Conservation (phyloP, 2,888 invertebrate genomes). For the Anaspis maculata region DNA sequence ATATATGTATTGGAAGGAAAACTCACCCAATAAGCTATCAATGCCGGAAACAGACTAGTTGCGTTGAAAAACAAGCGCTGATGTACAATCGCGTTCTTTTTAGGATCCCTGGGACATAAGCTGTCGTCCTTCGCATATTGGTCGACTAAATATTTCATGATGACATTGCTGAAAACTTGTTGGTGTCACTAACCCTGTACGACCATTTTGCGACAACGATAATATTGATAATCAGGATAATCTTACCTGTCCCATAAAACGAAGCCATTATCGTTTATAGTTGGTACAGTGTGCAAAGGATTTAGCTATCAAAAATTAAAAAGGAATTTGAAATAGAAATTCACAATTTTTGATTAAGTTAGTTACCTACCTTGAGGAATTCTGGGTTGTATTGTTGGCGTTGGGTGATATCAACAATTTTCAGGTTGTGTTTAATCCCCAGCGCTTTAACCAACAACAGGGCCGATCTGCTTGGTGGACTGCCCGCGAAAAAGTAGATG, state of each 20-base stretch:
- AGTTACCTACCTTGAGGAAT: constrained; percentile 51
- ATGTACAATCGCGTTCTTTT: constrained; percentile 53
- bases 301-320: constrained; percentile 49
- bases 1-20: not conserved
- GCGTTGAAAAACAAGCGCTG: constrained; percentile 55
- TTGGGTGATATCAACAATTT: constrained; percentile 50
- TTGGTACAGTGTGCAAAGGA: constrained; percentile 64
- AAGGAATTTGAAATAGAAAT: constrained; percentile 1
- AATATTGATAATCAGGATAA: no score
- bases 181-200: not conserved
- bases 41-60: constrained; percentile 48
- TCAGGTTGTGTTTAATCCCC: constrained; percentile 58
- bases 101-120: constrained; percentile 56
- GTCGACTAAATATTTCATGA: constrained; percentile 56
- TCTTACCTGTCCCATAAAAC: constrained; percentile 60
- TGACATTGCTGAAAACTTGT: constrained; percentile 51
- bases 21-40: constrained; percentile 52
- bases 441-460: constrained; percentile 56
- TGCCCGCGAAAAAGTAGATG: constrained; percentile 56
- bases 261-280: constrained; percentile 63
- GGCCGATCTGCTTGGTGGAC: constrained; percentile 54
- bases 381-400: constrained; percentile 60
- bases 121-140: constrained; percentile 58
- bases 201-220: constrained; percentile 6
- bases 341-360: not conserved